These are phyloP conservation scores for Monarcha castaneiventris DNA, from an alignment of 2,113 vertebrate species.

Conservation along the genomic window DNA sequence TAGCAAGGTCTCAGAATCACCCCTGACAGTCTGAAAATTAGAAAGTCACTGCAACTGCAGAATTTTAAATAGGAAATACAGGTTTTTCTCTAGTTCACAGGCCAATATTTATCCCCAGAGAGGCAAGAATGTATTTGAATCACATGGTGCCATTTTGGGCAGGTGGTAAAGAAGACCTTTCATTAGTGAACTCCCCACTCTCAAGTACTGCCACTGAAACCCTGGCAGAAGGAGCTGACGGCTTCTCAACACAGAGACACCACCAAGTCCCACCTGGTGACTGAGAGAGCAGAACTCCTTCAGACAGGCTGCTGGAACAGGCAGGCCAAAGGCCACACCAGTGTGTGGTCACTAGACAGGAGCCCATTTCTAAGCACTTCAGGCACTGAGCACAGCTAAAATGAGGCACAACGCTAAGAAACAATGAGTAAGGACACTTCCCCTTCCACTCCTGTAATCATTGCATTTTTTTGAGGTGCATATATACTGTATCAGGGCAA, in stretches of 20 bases:
- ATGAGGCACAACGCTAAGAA: neutral
- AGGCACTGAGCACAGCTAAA: neutral
- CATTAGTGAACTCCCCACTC: neutral
- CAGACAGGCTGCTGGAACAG: neutral
- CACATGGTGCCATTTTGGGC: rapidly evolving
- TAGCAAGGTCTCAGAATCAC: neutral
- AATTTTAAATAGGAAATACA: neutral
- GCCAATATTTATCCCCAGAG: neutral
- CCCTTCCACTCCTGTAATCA: neutral
- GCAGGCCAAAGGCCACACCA: neutral
- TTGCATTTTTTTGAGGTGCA: neutral
- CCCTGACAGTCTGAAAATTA: neutral
- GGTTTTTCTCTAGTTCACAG: neutral
- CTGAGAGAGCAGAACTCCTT: neutral
- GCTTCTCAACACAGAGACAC: neutral
- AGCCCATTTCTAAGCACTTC: neutral
- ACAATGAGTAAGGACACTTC: neutral
- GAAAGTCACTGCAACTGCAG: neutral
- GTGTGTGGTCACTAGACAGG: neutral
- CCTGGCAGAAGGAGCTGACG: neutral
- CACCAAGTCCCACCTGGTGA: neutral
- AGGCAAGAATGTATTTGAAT: neutral
- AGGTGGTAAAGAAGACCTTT: neutral
- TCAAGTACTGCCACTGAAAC: neutral
- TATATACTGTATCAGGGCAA: neutral